Base-by-base conservation (phyloP, 2,113 vertebrate genomes). In the Sylvia atricapilla region DNA sequence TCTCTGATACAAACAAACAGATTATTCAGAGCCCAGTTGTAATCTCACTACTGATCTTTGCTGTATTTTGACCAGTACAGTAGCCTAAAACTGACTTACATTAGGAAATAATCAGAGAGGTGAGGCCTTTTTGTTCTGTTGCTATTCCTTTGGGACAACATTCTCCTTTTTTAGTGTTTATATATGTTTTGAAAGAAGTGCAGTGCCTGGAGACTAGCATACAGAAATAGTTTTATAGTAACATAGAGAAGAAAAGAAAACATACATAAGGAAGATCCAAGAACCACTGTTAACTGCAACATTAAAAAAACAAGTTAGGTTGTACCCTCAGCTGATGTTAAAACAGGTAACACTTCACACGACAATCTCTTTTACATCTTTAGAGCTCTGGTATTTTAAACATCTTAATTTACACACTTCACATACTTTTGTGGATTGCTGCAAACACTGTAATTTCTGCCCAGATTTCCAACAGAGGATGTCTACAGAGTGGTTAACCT, bases 61-160 rank as follows among this genome's bases (percentile, higher is more conserved):
- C 37, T 59, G 44, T 49, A 90, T 75, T 80, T 92, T 60, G 50
- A 69, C 53, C 15, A 86, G 35, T 43, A 69, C 21, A 69, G 64
- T 58, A 84, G 82, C 50, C 68, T 88, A 94, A 87, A 92, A 60
- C 39, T 68, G 81, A 94, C 92, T 82, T 84, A 75, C 64, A 74
- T 93, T 46, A 91, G 74, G 73, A 90, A 53, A 93, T 35, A 91
- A 92, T 78, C 49, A 80, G 62, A 88, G 78, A 92, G 39, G 41
- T 82, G 88, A 94, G 67, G 41, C 27, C 44, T 91, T 56, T 89
- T 31, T 73, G 41, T 72, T 56, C 74, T 60, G 22, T 64, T 76
- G 85, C 27, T 56, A 79, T 30, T 35, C 68, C 60, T 78, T 22
- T 69, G 39, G 27, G 66, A 81, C 67, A 88, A 68, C 14, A 70